Evolutionary conservation across 2,888 invertebrate genomes (phyloP), one percentile per base, ranked within the genome.

Genomic region (Lysandra coridon): DNA sequence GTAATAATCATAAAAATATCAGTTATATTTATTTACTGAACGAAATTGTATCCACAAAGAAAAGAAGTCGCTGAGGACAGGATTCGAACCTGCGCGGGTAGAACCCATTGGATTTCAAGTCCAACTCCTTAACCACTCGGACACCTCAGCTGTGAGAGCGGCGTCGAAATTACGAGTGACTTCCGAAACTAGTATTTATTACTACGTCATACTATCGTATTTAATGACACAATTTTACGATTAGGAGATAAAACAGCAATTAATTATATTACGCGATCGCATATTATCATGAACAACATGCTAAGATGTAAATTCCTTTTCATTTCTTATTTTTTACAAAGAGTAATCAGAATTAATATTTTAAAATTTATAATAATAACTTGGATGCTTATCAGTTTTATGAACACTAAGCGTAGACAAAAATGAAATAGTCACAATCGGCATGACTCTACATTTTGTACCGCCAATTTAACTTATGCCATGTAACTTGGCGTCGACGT

Each of bases 61-160:
- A 40, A 73, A 40, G 3, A 17, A 17, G 2, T 77, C 90, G 91
- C 91, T 91, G 91, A 90, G 91, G 87, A 95, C 95, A 94, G 94
- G 94, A 95, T 95, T 95, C 95, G 94, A 95, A 95, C 94, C 94
- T 95, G 95, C 94, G 95, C 94, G 95, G 94, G 94, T 91, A 95
- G 83, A 93, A 94, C 94, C 95, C 95, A 95, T 94, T 95, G 94
- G 94, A 95, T 94, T 94, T 94, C 94, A 94, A 95, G 94, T 95
- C 93, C 93, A 94, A 94, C 94, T 94, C 94, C 93, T 93, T 94
- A 94, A 95, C 94, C 94, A 95, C 94, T 94, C 94, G 94, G 94
- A 94, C 93, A 94, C 94, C 94, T 93, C 93, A 94, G 94, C 94
- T 86, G 75, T 12, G 37, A n/a, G 1, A 17, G 17, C 23, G 23